phyloP scores from a whole-genome alignment of 2,888 invertebrate genomes.

The Ectemnius lituratus region DNA sequence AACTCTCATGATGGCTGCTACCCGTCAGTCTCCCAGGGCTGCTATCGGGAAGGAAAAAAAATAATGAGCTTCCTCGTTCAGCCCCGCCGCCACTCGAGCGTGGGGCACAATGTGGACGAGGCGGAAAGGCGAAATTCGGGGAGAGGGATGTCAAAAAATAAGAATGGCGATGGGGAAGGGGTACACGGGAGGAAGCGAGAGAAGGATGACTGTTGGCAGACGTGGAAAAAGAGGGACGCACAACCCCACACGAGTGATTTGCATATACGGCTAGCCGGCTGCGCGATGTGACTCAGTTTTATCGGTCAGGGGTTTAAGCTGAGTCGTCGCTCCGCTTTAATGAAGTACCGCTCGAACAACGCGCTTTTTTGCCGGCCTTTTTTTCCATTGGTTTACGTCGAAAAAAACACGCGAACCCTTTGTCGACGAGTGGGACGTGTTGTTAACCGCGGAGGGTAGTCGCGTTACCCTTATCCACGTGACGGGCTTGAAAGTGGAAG shows the following conservation, averaged over 20 bases:
- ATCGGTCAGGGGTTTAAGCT: conserved; percentile 57
- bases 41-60: conserved; percentile 53
- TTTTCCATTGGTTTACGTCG: conserved; percentile 11
- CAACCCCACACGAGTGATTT: conserved; percentile 66
- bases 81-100: conserved; percentile 51
- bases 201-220: conserved; percentile 5
- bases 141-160: conserved; percentile 17
- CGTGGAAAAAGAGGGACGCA: conserved; percentile 34
- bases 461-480: conserved; percentile 9
- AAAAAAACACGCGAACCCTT: conserved; percentile 14
- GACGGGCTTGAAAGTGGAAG: conserved; percentile 5
- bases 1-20: conserved; percentile 61
- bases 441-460: no score
- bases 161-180: conserved; percentile 4
- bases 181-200: conserved; percentile 23
- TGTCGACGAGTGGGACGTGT: conserved; percentile 2
- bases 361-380: conserved; percentile 15
- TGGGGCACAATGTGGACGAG: conserved; percentile 25
- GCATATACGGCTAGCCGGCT: conserved; percentile 69
- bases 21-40: conserved; percentile 48
- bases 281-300: conserved; percentile 68
- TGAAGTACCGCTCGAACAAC: conserved; percentile 47
- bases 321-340: conserved; percentile 65
- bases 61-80: conserved; percentile 62
- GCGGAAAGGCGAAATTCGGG: conserved; percentile 6